These are phyloP conservation scores for Cheilosia impressa DNA, from an alignment of 2,888 invertebrate species.

Conservation along the genomic window DNA sequence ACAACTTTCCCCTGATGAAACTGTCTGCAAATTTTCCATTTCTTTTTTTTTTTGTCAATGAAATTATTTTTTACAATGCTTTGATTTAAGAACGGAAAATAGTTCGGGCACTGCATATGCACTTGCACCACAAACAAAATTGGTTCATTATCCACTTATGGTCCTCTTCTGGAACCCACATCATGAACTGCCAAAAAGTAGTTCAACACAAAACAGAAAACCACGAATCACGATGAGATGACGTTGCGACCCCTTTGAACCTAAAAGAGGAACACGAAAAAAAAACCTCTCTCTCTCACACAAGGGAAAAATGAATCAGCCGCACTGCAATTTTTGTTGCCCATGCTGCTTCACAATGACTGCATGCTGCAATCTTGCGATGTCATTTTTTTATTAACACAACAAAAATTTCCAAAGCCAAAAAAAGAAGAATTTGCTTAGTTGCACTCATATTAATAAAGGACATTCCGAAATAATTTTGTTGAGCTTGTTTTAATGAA, in stretches of 20 bases:
- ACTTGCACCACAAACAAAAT: constrained; percentile 3
- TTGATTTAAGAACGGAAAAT: constrained; percentile 22
- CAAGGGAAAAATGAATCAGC: constrained; percentile 30
- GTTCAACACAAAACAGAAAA: constrained; percentile 43
- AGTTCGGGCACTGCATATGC: constrained; percentile 25
- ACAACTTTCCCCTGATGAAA: constrained; percentile 39
- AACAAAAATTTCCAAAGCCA: constrained; percentile 6
- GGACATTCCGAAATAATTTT: constrained; percentile 69
- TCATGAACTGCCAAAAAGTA: constrained; percentile 17
- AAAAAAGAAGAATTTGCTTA: constrained; percentile 53
- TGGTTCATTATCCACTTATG: constrained; percentile 46
- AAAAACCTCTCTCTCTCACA: constrained; percentile 27
- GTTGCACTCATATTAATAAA: constrained; percentile 73
- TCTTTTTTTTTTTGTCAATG: constrained; percentile 2
- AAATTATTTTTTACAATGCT: constrained; percentile 38
- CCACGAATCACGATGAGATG: constrained; percentile 45
- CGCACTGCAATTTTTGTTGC: constrained; percentile 63
- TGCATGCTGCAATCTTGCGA: constrained; percentile 64
- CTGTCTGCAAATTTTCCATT: constrained; percentile 19
- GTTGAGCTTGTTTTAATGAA: constrained; percentile 71
- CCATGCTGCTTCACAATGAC: constrained; percentile 50
- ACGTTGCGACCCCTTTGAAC: constrained; percentile 35
- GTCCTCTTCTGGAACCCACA: background rate
- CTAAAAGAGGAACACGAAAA: background rate
- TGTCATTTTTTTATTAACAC: constrained; percentile 60